These are phyloP conservation scores for Neomorphus geoffroyi DNA, from an alignment of 2,797 vertebrate genomes.

Conservation along the genomic window DNA sequence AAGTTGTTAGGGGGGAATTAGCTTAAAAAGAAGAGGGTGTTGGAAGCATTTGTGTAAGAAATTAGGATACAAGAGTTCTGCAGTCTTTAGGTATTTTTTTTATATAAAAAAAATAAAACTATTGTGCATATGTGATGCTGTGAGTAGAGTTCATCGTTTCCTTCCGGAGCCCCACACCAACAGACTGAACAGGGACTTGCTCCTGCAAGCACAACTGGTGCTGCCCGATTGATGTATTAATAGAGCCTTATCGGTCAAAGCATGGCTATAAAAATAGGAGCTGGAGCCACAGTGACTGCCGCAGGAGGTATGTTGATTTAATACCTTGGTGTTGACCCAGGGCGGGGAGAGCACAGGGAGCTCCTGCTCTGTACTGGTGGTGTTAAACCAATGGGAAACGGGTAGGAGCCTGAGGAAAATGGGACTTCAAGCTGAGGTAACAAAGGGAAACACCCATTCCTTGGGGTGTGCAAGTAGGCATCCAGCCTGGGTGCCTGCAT, in stretches of 20 bases:
- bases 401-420: neutral
- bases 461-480: neutral
- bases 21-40: constrained; percentile 25
- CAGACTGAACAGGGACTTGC: neutral
- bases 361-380: fast-evolving
- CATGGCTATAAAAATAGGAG: neutral
- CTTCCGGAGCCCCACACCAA: neutral
- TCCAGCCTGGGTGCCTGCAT: neutral
- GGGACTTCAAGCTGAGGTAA: neutral
- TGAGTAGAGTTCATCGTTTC: neutral
- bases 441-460: neutral
- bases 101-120: constrained; percentile 69
- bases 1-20: constrained; percentile 46
- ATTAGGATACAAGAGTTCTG: constrained; percentile 29
- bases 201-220: neutral
- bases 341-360: neutral
- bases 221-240: neutral
- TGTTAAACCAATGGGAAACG: neutral
- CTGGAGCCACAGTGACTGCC: neutral
- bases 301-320: constrained; percentile 8
- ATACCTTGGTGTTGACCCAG: neutral
- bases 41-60: constrained; percentile 33
- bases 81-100: constrained; percentile 68
- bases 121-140: constrained; percentile 55
- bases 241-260: neutral